phyloP scores from a whole-genome alignment of 2,113 vertebrate genomes.

The Mesembrinibis cayennensis region DNA sequence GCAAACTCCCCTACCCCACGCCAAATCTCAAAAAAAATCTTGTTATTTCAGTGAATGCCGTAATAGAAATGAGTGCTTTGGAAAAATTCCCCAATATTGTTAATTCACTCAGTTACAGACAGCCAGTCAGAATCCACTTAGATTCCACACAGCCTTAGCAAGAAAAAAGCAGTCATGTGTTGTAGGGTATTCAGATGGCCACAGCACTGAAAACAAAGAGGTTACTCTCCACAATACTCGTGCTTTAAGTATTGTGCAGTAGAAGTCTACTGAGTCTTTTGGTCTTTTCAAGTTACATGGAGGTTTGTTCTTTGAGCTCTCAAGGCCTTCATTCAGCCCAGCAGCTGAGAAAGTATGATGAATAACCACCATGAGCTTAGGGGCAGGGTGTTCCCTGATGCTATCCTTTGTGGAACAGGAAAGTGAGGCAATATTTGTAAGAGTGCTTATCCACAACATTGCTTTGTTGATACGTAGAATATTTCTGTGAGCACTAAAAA shows the following conservation, averaged over 20 bases:
- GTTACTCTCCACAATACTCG: not conserved
- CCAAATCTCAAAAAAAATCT: not conserved
- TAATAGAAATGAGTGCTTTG: not conserved
- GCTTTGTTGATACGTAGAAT: not conserved
- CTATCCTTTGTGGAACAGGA: not conserved
- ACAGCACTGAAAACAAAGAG: not conserved
- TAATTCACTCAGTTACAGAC: not conserved
- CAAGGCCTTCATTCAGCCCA: not conserved
- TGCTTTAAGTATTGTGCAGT: not conserved
- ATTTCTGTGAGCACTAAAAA: not conserved
- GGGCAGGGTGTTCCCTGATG: not conserved
- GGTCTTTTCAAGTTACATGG: not conserved
- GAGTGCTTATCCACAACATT: not conserved
- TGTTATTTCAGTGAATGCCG: not conserved
- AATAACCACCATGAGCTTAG: not conserved
- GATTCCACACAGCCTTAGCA: not conserved
- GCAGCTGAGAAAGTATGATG: not conserved
- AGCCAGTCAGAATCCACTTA: not conserved
- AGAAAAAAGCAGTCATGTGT: not conserved
- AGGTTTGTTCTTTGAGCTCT: not conserved
- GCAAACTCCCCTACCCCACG: not conserved
- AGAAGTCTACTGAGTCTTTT: not conserved
- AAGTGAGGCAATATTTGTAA: not conserved
- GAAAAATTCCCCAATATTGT: not conserved
- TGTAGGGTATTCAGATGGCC: not conserved